Conservation (phyloP, 2,113 vertebrate genomes). For the Marmota flaviventris region DNA sequence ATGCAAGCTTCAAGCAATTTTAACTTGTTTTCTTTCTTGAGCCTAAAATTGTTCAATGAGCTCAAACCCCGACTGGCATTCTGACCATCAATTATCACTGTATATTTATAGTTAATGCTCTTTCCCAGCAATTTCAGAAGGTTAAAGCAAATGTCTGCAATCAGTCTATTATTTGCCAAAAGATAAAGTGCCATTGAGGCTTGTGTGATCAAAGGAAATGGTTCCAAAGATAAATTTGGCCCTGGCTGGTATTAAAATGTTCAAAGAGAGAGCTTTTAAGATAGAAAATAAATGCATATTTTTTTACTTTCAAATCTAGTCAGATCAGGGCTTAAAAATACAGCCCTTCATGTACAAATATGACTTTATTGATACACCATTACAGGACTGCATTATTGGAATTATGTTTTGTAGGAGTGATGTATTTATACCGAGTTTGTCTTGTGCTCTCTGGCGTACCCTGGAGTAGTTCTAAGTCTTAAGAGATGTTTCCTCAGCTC, state of each 20-base stretch:
- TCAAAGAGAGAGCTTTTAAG: constrained; percentile 65
- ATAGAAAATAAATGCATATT: constrained; percentile 68
- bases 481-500: constrained; percentile 28
- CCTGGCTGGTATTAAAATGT: constrained; percentile 45
- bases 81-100: constrained; percentile 78
- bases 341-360: background rate
- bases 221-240: constrained; percentile 65
- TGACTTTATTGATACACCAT: background rate
- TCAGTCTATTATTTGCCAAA: constrained; percentile 70
- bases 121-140: constrained; percentile 71
- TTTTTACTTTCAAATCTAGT: constrained; percentile 67
- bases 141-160: constrained; percentile 77
- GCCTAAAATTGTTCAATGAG: constrained; percentile 69
- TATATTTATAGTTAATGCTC: constrained; percentile 75
- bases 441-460: background rate
- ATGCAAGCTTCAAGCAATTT: constrained; percentile 56
- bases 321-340: constrained; percentile 33
- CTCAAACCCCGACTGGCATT: constrained; percentile 59
- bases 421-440: background rate
- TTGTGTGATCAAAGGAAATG: constrained; percentile 69
- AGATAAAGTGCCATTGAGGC: constrained; percentile 60
- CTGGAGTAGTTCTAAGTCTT: background rate
- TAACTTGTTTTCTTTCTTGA: constrained; percentile 61
- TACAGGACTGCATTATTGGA: background rate
- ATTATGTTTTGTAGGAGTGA: constrained; percentile 29